phyloP scores from a whole-genome alignment of 30 jellyfish, hydroid and myxozoan genomes.

The Pelagia noctiluca region DNA sequence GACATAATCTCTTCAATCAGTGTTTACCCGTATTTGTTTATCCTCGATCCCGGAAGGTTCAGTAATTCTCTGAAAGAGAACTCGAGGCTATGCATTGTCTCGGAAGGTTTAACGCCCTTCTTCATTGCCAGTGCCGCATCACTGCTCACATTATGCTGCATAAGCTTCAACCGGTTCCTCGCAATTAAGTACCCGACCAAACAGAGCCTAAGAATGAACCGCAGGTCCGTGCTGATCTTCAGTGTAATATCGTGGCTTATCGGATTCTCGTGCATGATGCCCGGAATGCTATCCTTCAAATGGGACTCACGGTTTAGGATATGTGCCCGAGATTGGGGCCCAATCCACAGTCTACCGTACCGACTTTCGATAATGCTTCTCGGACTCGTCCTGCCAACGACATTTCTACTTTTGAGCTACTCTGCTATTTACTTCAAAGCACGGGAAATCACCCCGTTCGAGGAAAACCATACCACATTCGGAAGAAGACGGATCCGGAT shows the following conservation, averaged over 20 bases:
- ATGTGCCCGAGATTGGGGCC: slow-evolving; percentile 81
- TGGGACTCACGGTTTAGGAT: slow-evolving; percentile 50
- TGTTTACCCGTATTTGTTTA: slow-evolving; percentile 74
- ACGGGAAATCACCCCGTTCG: slow-evolving; percentile 57
- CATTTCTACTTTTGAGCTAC: slow-evolving; percentile 75
- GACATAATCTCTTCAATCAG: slow-evolving; percentile 71
- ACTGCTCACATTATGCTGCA: slow-evolving; percentile 87
- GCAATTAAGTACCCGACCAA: slow-evolving; percentile 83
- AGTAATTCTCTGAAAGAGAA: slow-evolving; percentile 8
- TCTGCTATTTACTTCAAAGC: slow-evolving; percentile 79
- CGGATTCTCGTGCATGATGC: slow-evolving; percentile 72
- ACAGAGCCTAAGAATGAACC: slow-evolving; percentile 79
- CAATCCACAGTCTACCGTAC: slow-evolving; percentile 56
- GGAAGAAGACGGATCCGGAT: slow-evolving; percentile 56
- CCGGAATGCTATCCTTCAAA: slow-evolving; percentile 78
- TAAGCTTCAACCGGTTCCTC: slow-evolving; percentile 79
- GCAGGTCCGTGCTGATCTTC: slow-evolving; percentile 52
- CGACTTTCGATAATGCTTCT: slow-evolving; percentile 73
- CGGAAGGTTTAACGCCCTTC: slow-evolving; percentile 85
- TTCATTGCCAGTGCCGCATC: slow-evolving; percentile 88
- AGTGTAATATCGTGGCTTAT: slow-evolving; percentile 69
- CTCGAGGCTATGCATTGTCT: slow-evolving; percentile 69
- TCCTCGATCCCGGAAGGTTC: slow-evolving; percentile 62
- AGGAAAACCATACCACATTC: slow-evolving; percentile 20
- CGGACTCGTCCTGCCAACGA: slow-evolving; percentile 70